Base-by-base conservation (phyloP, 2,113 vertebrate species). In the Meriones unguiculatus region DNA sequence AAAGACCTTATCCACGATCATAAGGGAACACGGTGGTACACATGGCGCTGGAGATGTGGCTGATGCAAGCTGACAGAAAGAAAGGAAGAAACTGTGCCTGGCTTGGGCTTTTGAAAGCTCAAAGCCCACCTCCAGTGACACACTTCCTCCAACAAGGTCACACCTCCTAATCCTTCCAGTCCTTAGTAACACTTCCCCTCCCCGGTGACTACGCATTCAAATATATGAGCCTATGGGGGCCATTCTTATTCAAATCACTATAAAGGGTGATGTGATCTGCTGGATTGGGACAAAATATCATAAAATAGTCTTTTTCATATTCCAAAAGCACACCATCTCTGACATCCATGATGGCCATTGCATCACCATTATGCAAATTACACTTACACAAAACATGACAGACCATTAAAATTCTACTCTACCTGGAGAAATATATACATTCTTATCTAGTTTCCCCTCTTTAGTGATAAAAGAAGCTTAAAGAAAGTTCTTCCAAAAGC, bases 221-320 rank as follows among this genome's bases (percentile, higher is more conserved):
- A 84, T 30, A 64, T 17, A 64, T 41, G 81, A 41, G 25, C 59
- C n/a, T 64, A 17, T 41, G 38, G 25, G 57, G 25, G 25, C 24
- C 59, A 84, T 84, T 84, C n/a, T 91, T 64, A 64, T 30, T 30
- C 7, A 64, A 62, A 84, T 25, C 2, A 41, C 24, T 59, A 84
- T 35, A 17, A 94, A 91, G 70, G 50, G 11, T 80, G 81, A 38
- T 5, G 70, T 87, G 78, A 67, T 28, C 87, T 87, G 15, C 7
- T 81, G 52, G 81, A 87, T 88, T 92, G 76, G 89, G 41, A 94
- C 9, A 89, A 67, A 95, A 75, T 35, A 87, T 35, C 20, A 80
- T 95, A 95, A 94, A 86, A 30, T 20, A 91, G 41, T 70, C 64
- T n/a, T 93, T 95, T 89, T 59, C 72, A 87, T 94, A 69, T 87